Base-by-base conservation (phyloP, 2,797 vertebrate genomes). In the Mallotus villosus region DNA sequence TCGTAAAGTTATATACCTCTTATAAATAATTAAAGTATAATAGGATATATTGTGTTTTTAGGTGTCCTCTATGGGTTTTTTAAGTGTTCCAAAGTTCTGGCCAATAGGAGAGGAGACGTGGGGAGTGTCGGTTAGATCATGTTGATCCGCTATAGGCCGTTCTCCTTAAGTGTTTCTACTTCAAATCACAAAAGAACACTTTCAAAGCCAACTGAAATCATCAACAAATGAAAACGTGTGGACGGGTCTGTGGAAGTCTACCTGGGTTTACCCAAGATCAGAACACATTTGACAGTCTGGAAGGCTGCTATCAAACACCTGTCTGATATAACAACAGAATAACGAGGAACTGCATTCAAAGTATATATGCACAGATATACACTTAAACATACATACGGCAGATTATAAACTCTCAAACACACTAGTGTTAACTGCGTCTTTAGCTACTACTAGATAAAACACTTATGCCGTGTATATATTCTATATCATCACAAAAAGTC, bases 341-440 rank as follows among this genome's bases (percentile, higher is more conserved):
- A 85, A 86, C 82, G 84, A 84, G 76, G 71, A 89, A 88, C 85
- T 82, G 24, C 46, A 25, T 67, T 51, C n/a, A 67, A 53, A 67
- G 24, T 55, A 69, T 72, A 78, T 78, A 59, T 68, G 71, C 78
- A 85, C 63, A 67, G 77, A 79, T 67, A 83, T 73, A 84, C 79
- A 84, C 79, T 72, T 32, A 84, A 85, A 88, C 75, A 85, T 80
- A 37, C 24, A 49, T 65, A 65, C 60, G 25, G 71, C 49, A 75
- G 46, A 72, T 81, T 86, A 89, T 80, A 89, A 86, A 88, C 75
- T 73, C 81, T 84, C 78, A 84, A 87, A 81, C 74, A 76, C 67
- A 89, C 59, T 88, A 84, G 69, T 83, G 77, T 83, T 83, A 86
- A 84, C 74, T 25, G 21, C n/a, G 60, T 68, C 63, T 64, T 71